These are phyloP conservation scores for Trachelus iudaicus DNA, from an alignment of 2,888 invertebrate species.

Conservation along the genomic window DNA sequence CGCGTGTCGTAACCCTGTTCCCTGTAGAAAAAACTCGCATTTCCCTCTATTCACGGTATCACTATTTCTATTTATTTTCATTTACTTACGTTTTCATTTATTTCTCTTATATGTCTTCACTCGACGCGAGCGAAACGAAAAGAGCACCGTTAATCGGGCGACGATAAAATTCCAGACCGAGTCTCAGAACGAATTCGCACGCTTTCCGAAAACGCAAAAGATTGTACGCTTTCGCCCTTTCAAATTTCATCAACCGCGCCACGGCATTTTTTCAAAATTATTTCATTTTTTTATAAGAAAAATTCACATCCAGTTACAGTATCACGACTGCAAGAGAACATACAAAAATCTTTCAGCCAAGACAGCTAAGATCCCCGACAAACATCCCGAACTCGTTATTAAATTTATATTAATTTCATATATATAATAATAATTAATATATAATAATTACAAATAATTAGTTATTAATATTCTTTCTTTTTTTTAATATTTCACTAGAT, in stretches of 20 bases:
- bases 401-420: constrained; percentile 57
- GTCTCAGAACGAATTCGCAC: neutral
- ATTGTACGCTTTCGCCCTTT: neutral
- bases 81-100: neutral
- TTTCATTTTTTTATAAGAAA: neutral
- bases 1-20: constrained; percentile 26
- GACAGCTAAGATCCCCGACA: constrained; percentile 27
- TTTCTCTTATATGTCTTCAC: neutral
- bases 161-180: neutral
- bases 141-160: neutral
- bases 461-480: constrained; percentile 44
- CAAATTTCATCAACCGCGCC: neutral
- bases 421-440: constrained; percentile 39
- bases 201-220: neutral
- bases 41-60: constrained; percentile 2
- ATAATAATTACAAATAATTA: constrained; percentile 43
- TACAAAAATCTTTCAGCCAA: neutral
- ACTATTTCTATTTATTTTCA: constrained; percentile 1
- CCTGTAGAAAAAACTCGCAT: constrained; percentile 15
- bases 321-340: neutral
- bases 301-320: neutral
- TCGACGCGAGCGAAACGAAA: constrained; percentile 6
- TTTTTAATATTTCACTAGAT: constrained; percentile 63
- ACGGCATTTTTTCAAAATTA: neutral
- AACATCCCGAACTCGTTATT: constrained; percentile 41